Evolutionary conservation across 2,113 vertebrate genomes (phyloP).

Genomic region (Tupaia chinensis): DNA sequence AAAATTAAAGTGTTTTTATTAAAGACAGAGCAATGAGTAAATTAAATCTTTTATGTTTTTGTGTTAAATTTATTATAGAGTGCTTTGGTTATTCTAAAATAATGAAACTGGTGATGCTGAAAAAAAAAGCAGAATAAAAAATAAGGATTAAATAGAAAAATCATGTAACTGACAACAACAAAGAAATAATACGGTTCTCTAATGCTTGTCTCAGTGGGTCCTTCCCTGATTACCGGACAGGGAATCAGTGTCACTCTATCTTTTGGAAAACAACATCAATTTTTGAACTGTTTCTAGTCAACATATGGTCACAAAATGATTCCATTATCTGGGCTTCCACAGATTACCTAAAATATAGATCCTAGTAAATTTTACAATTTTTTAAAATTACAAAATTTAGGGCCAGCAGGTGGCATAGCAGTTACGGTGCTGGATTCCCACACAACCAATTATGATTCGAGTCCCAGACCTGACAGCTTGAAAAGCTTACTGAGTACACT

Average conservation of each 20-base stretch:
- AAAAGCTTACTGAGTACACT: no score
- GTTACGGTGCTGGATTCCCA: no score
- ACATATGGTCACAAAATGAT: neutral
- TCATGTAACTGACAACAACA: neutral
- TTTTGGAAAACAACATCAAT: neutral
- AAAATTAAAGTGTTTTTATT: slow-evolving; percentile 28
- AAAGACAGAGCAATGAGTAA: neutral
- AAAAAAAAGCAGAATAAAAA: neutral
- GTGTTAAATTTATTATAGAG: slow-evolving; percentile 31
- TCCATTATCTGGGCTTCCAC: neutral
- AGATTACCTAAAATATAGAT: neutral
- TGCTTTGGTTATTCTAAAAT: slow-evolving; percentile 3
- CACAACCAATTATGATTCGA: no score
- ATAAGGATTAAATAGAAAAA: slow-evolving; percentile 6
- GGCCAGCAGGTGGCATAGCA: no score
- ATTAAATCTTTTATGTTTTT: slow-evolving; percentile 3
- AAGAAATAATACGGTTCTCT: neutral
- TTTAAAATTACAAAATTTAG: neutral
- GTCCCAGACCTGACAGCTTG: no score
- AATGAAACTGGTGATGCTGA: neutral
- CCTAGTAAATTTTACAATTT: neutral
- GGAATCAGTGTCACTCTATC: neutral
- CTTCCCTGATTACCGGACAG: neutral
- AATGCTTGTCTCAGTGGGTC: neutral
- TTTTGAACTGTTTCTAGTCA: slow-evolving; percentile 12